These are phyloP conservation scores for Microplitis mediator DNA, from an alignment of 1,140 invertebrate genomes.

Conservation along the genomic window DNA sequence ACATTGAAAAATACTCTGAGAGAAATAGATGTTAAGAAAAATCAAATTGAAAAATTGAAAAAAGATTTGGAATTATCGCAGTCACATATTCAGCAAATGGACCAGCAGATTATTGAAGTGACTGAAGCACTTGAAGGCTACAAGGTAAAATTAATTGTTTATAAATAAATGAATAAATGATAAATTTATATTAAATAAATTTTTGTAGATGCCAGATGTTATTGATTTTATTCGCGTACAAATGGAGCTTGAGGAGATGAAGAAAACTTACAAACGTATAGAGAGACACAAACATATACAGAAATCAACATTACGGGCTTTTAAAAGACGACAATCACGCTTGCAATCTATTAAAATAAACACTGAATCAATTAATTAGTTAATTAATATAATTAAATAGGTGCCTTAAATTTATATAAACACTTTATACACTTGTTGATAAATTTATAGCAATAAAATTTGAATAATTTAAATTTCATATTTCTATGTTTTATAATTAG, in stretches of 20 bases:
- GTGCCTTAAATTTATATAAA: not conserved
- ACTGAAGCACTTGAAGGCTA: constrained; percentile 51
- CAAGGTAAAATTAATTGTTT: constrained; percentile 33
- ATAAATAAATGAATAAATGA: too few relatives aligned
- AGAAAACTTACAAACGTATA: constrained; percentile 59
- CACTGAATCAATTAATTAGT: not conserved
- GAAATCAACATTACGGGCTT: constrained; percentile 27
- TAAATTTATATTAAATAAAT: too few relatives aligned
- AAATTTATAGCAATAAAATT: too few relatives aligned
- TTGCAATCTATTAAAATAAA: constrained; percentile 4
- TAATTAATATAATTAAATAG: constrained; percentile 2
- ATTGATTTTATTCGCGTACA: constrained; percentile 65
- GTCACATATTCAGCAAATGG: constrained; percentile 47
- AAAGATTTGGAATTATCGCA: constrained; percentile 32
- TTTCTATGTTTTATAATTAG: too few relatives aligned
- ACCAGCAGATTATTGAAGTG: constrained; percentile 48
- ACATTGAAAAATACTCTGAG: constrained; percentile 51
- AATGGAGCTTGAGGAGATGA: constrained; percentile 58
- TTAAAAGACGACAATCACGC: constrained; percentile 14
- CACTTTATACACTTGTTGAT: not conserved
- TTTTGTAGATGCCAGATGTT: constrained; percentile 59
- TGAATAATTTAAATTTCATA: too few relatives aligned
- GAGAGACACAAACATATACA: constrained; percentile 61
- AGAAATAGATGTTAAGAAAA: constrained; percentile 35
- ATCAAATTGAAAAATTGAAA: constrained; percentile 36